phyloP scores from a whole-genome alignment of 2,113 vertebrate species.

The Chaetodon auriga region DNA sequence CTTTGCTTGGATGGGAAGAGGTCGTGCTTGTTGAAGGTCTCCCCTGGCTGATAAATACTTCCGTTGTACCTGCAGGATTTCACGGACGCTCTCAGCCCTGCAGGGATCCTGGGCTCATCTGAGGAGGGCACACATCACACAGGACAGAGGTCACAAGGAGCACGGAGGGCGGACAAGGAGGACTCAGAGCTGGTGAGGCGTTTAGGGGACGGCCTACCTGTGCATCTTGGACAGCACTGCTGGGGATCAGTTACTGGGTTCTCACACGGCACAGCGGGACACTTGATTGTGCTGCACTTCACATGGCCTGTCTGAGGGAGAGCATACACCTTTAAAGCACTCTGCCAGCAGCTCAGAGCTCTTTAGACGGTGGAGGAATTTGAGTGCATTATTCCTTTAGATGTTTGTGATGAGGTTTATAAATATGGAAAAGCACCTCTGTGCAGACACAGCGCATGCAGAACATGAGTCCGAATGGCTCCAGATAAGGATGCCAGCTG shows the following conservation, averaged over 20 bases:
- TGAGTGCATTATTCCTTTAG: slow-evolving; percentile 11
- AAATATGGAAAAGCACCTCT: slow-evolving; percentile 83
- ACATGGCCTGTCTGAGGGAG: slow-evolving; percentile 87
- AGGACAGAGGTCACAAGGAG: background rate
- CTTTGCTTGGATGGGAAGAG: slow-evolving; percentile 90
- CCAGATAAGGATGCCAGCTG: slow-evolving; percentile 96
- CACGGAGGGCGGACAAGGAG: background rate
- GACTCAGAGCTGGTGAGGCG: background rate
- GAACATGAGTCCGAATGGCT: slow-evolving; percentile 93
- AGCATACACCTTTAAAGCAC: slow-evolving; percentile 13
- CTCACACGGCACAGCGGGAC: slow-evolving; percentile 88
- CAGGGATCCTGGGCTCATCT: slow-evolving; percentile 88
- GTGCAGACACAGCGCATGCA: slow-evolving; percentile 93
- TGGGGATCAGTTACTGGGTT: slow-evolving; percentile 88
- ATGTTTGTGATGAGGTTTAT: background rate
- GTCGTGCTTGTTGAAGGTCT: slow-evolving; percentile 89
- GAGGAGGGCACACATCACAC: slow-evolving; percentile 14
- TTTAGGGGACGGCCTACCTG: slow-evolving; percentile 79
- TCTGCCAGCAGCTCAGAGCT: background rate
- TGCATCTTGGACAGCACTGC: slow-evolving; percentile 93
- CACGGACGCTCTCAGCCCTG: slow-evolving; percentile 86
- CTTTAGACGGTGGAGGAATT: background rate
- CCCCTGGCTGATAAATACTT: slow-evolving; percentile 89
- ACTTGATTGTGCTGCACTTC: slow-evolving; percentile 92
- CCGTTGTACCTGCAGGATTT: slow-evolving; percentile 92